phyloP scores from a whole-genome alignment of 2,797 vertebrate genomes.

The Columba guinea region DNA sequence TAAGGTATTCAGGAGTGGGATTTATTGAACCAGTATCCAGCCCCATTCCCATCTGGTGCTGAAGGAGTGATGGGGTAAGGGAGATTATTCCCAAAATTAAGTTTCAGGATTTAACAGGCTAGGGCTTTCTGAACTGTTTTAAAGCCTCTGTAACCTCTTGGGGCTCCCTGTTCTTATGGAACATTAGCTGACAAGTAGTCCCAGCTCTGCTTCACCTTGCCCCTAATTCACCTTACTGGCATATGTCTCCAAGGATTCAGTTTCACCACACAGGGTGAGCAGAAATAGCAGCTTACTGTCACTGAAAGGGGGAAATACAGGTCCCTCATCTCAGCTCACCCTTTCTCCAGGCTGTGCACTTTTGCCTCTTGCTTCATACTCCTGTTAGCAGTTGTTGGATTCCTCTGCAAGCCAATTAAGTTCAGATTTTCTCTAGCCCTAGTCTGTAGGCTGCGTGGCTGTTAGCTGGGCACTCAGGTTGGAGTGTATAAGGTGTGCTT shows the following conservation, averaged over 20 bases:
- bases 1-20: background rate
- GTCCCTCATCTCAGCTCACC: background rate
- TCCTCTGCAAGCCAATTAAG: background rate
- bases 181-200: background rate
- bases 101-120: background rate
- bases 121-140: background rate
- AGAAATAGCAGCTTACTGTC: conserved; percentile 59
- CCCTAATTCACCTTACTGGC: conserved; percentile 54
- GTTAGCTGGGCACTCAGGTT: background rate
- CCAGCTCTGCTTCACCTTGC: conserved; percentile 53
- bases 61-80: background rate
- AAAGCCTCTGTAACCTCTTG: background rate
- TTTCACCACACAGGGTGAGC: conserved; percentile 32
- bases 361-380: background rate
- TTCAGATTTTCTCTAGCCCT: background rate
- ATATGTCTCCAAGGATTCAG: conserved; percentile 44
- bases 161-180: conserved; percentile 3
- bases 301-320: conserved; percentile 12
- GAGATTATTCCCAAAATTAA: background rate
- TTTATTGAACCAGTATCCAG: background rate
- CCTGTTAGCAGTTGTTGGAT: background rate
- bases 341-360: background rate
- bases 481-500: background rate
- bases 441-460: background rate
- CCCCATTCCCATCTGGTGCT: background rate